These are phyloP conservation scores for Pantelozetes paolii DNA, from an alignment of 2,888 invertebrate species.

Conservation along the genomic window DNA sequence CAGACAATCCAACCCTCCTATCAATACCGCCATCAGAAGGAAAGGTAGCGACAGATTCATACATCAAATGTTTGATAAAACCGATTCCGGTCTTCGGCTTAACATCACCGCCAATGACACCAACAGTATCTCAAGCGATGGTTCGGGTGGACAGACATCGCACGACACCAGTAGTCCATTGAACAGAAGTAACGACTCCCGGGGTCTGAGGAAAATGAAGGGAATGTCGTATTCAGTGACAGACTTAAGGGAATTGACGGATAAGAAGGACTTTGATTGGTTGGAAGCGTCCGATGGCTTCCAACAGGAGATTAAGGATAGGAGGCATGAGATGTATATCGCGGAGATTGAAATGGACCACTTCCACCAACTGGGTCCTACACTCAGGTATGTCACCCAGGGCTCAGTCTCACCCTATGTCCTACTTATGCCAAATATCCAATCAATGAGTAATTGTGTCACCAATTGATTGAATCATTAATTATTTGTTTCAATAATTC, in stretches of 20 bases:
- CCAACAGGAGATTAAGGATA: conserved; percentile 40
- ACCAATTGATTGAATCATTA: no score
- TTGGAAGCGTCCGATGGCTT: conserved; percentile 34
- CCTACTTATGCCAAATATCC: no score
- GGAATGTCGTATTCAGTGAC: conserved; percentile 41
- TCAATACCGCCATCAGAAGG: conserved; percentile 24
- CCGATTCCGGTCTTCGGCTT: neutral
- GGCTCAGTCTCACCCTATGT: no score
- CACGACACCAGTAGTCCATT: neutral
- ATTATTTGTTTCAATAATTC: no score
- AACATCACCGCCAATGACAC: neutral
- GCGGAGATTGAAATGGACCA: conserved; percentile 47
- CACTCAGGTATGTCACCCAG: conserved; percentile 45
- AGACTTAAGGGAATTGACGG: conserved; percentile 37
- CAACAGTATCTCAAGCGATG: neutral
- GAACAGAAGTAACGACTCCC: conserved; percentile 5
- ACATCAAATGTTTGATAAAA: conserved; percentile 1
- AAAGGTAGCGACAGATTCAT: conserved; percentile 34
- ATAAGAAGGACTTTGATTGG: conserved; percentile 29
- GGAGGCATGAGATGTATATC: conserved; percentile 46
- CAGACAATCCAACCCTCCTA: conserved; percentile 8
- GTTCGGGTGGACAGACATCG: neutral
- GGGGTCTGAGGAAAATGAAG: conserved; percentile 6
- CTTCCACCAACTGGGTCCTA: conserved; percentile 45
- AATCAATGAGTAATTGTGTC: no score